These are phyloP conservation scores for Mormyrus iriodes DNA, from an alignment of 2,113 vertebrate species.

Conservation along the genomic window DNA sequence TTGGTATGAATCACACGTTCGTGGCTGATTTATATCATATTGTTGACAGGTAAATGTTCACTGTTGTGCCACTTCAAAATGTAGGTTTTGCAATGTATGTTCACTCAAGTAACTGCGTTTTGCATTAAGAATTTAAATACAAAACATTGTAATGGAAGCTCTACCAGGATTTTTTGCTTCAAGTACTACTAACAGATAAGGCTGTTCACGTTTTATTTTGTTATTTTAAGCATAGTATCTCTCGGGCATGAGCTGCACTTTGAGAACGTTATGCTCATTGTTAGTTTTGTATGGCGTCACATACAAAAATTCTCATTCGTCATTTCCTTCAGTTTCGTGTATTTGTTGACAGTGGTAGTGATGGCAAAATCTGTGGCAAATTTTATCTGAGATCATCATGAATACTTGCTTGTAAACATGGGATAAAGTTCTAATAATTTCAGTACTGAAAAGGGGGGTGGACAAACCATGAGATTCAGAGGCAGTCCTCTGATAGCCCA, in stretches of 20 bases:
- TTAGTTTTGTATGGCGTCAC: not conserved
- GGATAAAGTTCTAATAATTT: not conserved
- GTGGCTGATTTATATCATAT: conserved; percentile 1
- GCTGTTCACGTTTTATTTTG: conserved; percentile 18
- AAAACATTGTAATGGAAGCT: conserved; percentile 26
- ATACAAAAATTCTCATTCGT: not conserved
- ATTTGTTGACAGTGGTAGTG: not conserved
- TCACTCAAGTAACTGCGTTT: not conserved
- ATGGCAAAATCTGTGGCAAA: not conserved
- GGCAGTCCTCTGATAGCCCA: not conserved
- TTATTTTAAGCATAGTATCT: conserved; percentile 8
- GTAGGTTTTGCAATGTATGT: not conserved
- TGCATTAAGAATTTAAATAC: not conserved
- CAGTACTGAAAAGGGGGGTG: not conserved
- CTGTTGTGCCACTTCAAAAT: conserved; percentile 30
- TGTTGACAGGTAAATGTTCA: conserved; percentile 35
- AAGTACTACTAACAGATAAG: conserved; percentile 22
- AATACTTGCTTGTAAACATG: not conserved
- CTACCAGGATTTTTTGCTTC: conserved; percentile 26
- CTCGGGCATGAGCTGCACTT: conserved; percentile 7
- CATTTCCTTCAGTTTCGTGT: not conserved
- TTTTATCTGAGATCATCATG: not conserved
- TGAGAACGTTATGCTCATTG: not conserved
- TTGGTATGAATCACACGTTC: conserved; percentile 40
- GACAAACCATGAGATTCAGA: not conserved